phyloP scores from a whole-genome alignment of 2,888 invertebrate species.

The Synergus japonicus region DNA sequence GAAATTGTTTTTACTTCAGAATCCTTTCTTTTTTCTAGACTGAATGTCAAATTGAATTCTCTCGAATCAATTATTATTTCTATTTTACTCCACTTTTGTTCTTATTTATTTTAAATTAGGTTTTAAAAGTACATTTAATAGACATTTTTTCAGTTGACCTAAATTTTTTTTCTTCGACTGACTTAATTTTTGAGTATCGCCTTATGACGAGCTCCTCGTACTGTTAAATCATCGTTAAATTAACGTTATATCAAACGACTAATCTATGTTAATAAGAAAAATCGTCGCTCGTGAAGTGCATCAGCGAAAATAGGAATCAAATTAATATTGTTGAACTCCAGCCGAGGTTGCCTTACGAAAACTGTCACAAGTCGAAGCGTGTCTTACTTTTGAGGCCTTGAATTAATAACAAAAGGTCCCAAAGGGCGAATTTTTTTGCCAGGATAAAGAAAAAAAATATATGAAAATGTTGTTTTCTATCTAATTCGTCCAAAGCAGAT shows the following conservation, averaged over 20 bases:
- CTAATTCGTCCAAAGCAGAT: background rate
- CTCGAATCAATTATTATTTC: slow-evolving; percentile 38
- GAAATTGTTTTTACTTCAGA: background rate
- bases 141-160: background rate
- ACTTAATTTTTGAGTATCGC: slow-evolving; percentile 15
- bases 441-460: slow-evolving; percentile 14
- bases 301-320: slow-evolving; percentile 25
- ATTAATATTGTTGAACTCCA: slow-evolving; percentile 43
- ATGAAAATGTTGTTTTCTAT: slow-evolving; percentile 1
- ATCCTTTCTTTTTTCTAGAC: background rate
- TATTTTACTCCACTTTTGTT: slow-evolving; percentile 47
- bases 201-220: background rate
- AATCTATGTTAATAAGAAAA: background rate
- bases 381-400: slow-evolving; percentile 66
- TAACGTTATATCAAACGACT: background rate
- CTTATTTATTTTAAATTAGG: background rate
- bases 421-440: slow-evolving; percentile 1
- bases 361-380: slow-evolving; percentile 55
- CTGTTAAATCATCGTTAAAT: slow-evolving; percentile 1
- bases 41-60: background rate
- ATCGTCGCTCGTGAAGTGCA: background rate
- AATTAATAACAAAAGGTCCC: background rate
- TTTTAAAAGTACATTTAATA: background rate
- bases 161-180: slow-evolving; percentile 29
- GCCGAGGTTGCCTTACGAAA: slow-evolving; percentile 63